Base-by-base conservation (phyloP, 92 coral and sea anemone species). In the Phenganax stokvisi region DNA sequence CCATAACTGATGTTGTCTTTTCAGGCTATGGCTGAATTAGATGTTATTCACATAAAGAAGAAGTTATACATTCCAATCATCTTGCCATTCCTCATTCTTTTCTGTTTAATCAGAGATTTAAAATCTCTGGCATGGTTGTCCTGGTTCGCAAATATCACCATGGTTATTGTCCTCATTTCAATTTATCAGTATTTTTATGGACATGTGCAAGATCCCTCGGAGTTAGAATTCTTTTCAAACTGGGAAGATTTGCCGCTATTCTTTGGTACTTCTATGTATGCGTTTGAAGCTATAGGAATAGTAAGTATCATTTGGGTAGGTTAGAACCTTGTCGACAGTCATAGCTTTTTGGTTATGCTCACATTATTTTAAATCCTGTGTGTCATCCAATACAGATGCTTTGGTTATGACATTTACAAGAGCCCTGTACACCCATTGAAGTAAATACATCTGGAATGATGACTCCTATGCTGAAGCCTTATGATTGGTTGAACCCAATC, bases 81-180 rank as follows among this genome's bases (percentile, higher is more conserved):
- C 10, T 79, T 92, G 66, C 88, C 91, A 13, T 92, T 91, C 44
- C 87, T 90, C 16, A 86, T 96, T 15, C 80, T 96, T 20, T 75
- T 96, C 70, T 88, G 92, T 47, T 89, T 85, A 57, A 90, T 96
- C 64, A 92, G 90, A 66, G 90, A 91, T 27, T 87, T 96, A 62
- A 86, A 85, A 53, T 84, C 89, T 71, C 84, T 96, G 78, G 86
- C 85, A n/a, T 88, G 90, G 31, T 57, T 96, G 54, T 96, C 99
- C 13, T 84, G 87, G 61, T 70, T 87, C 20, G 91, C 99, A 3
- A 92, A 92, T 75, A 74, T 96, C 53, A 84, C 85, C 68, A 87
- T 89, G 27, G 31, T 75, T 44, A 51, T 90, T 62, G 93, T 93
- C 9, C 66, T 90, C 10, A 51, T 92, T 10, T 76, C 87, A 54